Conservation (phyloP, 2,888 invertebrate species). For the Julus scanicus region DNA sequence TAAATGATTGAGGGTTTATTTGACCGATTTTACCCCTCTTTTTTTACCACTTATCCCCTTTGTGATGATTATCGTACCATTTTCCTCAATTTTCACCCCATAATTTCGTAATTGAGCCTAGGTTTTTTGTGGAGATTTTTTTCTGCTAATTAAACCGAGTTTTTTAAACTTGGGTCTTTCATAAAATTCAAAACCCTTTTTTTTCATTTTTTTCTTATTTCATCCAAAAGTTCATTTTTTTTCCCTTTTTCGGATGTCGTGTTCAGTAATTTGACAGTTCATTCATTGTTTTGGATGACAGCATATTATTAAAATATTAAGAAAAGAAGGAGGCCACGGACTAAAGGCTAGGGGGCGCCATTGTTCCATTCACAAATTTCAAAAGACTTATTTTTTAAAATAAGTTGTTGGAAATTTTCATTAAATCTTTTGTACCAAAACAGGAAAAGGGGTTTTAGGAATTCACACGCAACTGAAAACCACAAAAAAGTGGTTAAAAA, state of each 20-base stretch:
- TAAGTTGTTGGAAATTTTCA: background rate
- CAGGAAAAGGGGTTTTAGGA: slow-evolving; percentile 4
- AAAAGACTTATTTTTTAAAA: background rate
- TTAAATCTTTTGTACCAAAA: background rate
- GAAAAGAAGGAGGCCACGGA: slow-evolving; percentile 1
- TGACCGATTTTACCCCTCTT: background rate
- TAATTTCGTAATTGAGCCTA: too few relatives aligned
- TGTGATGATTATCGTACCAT: background rate
- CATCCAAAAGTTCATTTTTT: background rate
- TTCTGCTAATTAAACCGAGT: too few relatives aligned
- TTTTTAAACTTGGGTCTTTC: too few relatives aligned
- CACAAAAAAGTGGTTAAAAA: background rate
- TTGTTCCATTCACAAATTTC: slow-evolving; percentile 6
- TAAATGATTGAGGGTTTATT: background rate
- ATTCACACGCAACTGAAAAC: background rate
- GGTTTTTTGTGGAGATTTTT: too few relatives aligned
- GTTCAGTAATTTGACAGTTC: background rate
- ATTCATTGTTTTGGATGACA: background rate
- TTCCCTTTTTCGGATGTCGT: background rate
- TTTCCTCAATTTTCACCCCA: background rate
- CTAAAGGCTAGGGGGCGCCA: background rate
- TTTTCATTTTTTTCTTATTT: background rate
- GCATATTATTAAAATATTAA: slow-evolving; percentile 32
- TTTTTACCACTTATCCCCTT: background rate
- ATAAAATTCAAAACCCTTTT: too few relatives aligned